Base-by-base conservation (phyloP, 2,888 invertebrate genomes). In the Rhingia campestris region DNA sequence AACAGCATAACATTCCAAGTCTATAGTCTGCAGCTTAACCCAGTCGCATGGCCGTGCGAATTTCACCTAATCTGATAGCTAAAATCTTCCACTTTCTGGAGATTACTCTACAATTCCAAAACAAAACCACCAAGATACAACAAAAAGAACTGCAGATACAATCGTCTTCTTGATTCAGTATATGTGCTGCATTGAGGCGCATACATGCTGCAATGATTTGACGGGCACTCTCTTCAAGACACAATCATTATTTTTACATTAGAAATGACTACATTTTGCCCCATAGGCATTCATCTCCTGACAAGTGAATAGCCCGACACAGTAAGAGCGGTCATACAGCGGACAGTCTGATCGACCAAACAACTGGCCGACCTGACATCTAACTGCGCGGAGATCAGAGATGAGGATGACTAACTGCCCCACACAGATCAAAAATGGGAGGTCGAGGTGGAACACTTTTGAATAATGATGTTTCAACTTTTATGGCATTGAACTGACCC, bases 221-320 rank as follows among this genome's bases (percentile, higher is more conserved):
- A 47, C 41, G 45, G 22, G 41, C 47, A 56, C 74, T 64, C 70
- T 81, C 74, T 66, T 47, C 51, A 61, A 84, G 80, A 84, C 64
- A 80, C 74, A 84, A 80, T 75, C 84, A 80, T 84, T 80, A 84
- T 84, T 84, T 84, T 74, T 70, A 75, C 84, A 84, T 84, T 84
- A 84, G 84, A 74, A 70, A 80, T 80, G 74, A 79, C 84, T 80
- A 54, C 80, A 75, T 66, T 75, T 54, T 66, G 80, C 70, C 74
- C 79, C 70, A 49, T 54, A 75, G 84, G 84, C 80, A 84, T 80
- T 80, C 59, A 79, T 82, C 67, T 73, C 67, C 47, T 77, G 67
- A 79, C 81, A 81, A 81, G 72, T 76, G 81, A 76, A 76, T 72
- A 76, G 76, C 64, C 37, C 64, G 64, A 22, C 33, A 33, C 54